Evolutionary conservation across 2,797 vertebrate species (phyloP).

Genomic region (Buphagus erythrorhynchus): DNA sequence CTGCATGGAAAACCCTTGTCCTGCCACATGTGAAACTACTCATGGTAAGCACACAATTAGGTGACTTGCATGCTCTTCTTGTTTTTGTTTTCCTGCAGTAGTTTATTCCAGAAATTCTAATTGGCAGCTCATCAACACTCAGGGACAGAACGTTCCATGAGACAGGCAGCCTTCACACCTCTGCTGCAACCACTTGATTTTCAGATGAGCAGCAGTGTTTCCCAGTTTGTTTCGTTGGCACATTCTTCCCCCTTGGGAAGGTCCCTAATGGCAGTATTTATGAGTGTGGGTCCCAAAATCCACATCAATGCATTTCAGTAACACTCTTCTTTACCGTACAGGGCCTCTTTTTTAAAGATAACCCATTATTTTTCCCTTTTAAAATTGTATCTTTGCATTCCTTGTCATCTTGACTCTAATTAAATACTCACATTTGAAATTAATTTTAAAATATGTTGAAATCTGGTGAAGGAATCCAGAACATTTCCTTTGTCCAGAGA

Average conservation of each 20-base stretch:
- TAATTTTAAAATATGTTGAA: background rate
- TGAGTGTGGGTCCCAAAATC: background rate
- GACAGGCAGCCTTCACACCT: background rate
- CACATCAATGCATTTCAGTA: background rate
- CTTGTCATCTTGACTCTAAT: background rate
- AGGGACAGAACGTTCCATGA: background rate
- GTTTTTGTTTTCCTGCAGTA: fast-evolving
- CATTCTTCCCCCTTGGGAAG: background rate
- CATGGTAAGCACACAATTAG: background rate
- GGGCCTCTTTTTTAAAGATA: background rate
- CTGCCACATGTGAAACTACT: background rate
- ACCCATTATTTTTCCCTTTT: background rate
- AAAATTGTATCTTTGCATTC: background rate
- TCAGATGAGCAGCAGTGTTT: background rate
- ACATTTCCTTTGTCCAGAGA: background rate
- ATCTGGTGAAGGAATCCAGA: background rate
- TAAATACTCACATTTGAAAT: background rate
- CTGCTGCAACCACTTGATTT: background rate
- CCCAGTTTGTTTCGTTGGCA: background rate
- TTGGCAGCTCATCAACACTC: background rate
- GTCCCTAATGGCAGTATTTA: background rate
- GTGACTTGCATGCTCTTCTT: background rate
- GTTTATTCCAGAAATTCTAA: background rate
- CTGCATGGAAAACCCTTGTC: background rate
- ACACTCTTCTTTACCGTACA: fast-evolving